These are phyloP conservation scores for Aegithalos caudatus DNA, from an alignment of 2,113 vertebrate species.

Conservation along the genomic window DNA sequence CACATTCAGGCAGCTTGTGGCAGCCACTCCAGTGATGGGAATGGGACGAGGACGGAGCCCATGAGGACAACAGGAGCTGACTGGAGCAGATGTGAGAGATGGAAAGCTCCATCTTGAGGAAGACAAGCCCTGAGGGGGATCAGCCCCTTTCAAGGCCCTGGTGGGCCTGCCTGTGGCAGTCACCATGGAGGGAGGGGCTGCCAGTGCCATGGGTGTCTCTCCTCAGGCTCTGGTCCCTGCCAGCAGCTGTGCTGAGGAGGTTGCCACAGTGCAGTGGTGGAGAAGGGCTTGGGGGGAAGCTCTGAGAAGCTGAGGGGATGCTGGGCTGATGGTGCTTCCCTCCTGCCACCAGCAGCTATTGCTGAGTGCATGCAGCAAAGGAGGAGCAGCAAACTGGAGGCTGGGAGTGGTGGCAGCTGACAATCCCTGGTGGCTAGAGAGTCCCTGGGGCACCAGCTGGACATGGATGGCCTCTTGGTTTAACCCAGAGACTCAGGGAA, in stretches of 20 bases:
- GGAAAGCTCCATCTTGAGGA: not conserved
- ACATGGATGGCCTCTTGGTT: not conserved
- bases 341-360: not conserved
- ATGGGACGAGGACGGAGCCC: rapidly evolving
- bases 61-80: rapidly evolving
- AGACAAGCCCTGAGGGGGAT: not conserved
- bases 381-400: not conserved
- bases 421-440: rapidly evolving
- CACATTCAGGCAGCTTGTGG: rapidly evolving
- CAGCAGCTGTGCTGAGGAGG: not conserved
- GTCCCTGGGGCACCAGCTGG: not conserved
- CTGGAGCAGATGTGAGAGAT: not conserved
- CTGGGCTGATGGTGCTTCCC: not conserved
- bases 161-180: not conserved
- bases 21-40: rapidly evolving
- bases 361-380: not conserved
- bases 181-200: not conserved
- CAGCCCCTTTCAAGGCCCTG: not conserved
- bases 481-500: not conserved
- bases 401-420: not conserved
- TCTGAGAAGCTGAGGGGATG: not conserved
- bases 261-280: not conserved
- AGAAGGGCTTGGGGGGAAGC: not conserved
- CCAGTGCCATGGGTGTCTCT: not conserved
- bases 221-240: not conserved